Evolutionary conservation across 1,140 invertebrate genomes (phyloP).

Genomic region (Agraylea sexmaculata): DNA sequence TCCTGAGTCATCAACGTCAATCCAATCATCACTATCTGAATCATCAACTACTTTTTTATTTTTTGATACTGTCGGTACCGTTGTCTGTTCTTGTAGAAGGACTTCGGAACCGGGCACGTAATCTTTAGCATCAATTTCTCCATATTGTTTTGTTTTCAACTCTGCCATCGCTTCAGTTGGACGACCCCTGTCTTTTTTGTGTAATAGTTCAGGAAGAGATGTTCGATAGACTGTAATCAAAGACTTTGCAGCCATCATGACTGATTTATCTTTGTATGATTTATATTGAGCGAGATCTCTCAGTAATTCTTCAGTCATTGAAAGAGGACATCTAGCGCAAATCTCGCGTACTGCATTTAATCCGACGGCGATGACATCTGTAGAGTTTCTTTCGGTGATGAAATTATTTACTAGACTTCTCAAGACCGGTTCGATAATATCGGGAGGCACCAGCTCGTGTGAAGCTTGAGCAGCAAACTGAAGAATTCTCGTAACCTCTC

Average conservation of each 20-base stretch:
- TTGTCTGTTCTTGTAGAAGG: conserved; percentile 48
- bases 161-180: conserved; percentile 72
- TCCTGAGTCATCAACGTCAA: conserved; percentile 62
- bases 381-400: conserved; percentile 93
- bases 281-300: conserved; percentile 89
- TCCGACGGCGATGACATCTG: conserved; percentile 96
- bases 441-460: conserved; percentile 92
- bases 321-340: conserved; percentile 81
- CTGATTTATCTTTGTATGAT: conserved; percentile 85
- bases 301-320: conserved; percentile 83
- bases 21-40: conserved; percentile 49
- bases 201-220: conserved; percentile 80
- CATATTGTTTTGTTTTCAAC: conserved; percentile 64
- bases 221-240: conserved; percentile 82
- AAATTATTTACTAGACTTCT: conserved; percentile 95
- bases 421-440: conserved; percentile 82
- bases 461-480: conserved; percentile 93
- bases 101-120: conserved; percentile 81
- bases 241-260: conserved; percentile 92
- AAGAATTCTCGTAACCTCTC: conserved; percentile 89
- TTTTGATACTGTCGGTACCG: too few species aligned
- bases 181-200: conserved; percentile 83
- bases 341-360: conserved; percentile 90
- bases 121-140: conserved; percentile 64
- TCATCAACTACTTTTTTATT: conserved; percentile 27